Percentiles rank a stretch among this genome's conserved stretches.
Conservation (phyloP, 92 coral and sea anemone species). For the Parazoanthus atlanticus region DNA sequence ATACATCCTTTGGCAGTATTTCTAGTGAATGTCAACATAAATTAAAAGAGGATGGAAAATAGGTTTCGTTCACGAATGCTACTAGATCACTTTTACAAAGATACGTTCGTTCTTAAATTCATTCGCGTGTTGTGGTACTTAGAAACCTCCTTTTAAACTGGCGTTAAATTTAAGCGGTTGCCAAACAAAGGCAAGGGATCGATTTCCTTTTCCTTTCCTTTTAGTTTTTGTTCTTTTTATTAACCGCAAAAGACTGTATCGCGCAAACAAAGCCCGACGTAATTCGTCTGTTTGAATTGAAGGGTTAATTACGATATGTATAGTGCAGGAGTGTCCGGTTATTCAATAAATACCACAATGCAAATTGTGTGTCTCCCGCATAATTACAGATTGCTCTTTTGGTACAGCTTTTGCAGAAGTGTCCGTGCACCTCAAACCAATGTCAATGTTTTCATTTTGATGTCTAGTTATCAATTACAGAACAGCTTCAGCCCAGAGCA, state of each 20-base stretch:
- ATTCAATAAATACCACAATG: neutral
- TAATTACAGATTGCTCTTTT: neutral
- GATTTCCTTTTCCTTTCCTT: neutral
- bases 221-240: neutral
- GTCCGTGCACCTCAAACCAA: neutral
- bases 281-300: neutral
- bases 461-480: neutral
- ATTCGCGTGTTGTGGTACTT: neutral
- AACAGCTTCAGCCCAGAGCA: neutral
- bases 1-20: neutral
- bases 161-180: neutral
- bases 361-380: neutral
- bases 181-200: neutral
- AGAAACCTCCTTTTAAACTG: neutral
- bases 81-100: neutral
- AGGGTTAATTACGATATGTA: slow-evolving; percentile 7
- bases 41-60: neutral
- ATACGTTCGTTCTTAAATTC: too few relatives aligned
- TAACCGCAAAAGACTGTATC: neutral
- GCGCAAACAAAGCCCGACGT: neutral
- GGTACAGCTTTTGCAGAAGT: neutral
- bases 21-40: neutral
- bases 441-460: neutral
- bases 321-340: neutral
- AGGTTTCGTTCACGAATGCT: neutral